Conservation (phyloP, 1,140 invertebrate species). For the Drosophila teissieri region DNA sequence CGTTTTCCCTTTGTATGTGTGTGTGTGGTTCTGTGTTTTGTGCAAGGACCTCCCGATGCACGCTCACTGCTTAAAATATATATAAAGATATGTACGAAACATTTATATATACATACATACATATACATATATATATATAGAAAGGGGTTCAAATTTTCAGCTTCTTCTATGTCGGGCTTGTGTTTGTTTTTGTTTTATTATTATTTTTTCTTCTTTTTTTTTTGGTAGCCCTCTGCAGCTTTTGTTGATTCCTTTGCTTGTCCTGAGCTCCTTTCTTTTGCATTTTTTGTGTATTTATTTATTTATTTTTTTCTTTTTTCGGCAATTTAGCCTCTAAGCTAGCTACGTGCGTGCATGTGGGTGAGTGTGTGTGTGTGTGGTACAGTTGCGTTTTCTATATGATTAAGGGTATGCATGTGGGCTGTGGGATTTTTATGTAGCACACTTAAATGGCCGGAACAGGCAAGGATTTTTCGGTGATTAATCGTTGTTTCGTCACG, state of each 20-base stretch:
- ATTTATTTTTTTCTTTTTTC: slow-evolving; percentile 11
- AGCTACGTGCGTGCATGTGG: slow-evolving; percentile 3
- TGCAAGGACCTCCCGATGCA: slow-evolving; percentile 41
- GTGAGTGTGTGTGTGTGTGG: slow-evolving; percentile 21
- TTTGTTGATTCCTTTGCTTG: slow-evolving; percentile 31
- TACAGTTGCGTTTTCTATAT: slow-evolving; percentile 40
- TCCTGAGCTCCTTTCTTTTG: slow-evolving; percentile 20
- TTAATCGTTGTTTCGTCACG: slow-evolving; percentile 11
- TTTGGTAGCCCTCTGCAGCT: slow-evolving; percentile 31
- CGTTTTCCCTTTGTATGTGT: slow-evolving; percentile 30
- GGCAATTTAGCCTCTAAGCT: slow-evolving; percentile 43
- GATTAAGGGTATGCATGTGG: slow-evolving; percentile 20
- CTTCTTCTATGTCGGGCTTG: slow-evolving; percentile 34
- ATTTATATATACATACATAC: slow-evolving; percentile 16
- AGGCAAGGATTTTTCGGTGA: slow-evolving; percentile 7
- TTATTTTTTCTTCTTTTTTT: slow-evolving; percentile 5
- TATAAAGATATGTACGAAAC: slow-evolving; percentile 16
- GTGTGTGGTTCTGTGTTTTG: slow-evolving; percentile 27
- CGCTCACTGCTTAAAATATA: slow-evolving; percentile 15
- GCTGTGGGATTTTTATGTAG: slow-evolving; percentile 15
- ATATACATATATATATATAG: slow-evolving; percentile 6
- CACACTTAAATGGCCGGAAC: slow-evolving; percentile 26
- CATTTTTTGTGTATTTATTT: not conserved
- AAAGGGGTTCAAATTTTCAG: slow-evolving; percentile 52
- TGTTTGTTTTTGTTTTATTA: slow-evolving; percentile 20